These are phyloP conservation scores for Sminthopsis crassicaudata DNA, from an alignment of 2,113 vertebrate genomes.

Conservation along the genomic window DNA sequence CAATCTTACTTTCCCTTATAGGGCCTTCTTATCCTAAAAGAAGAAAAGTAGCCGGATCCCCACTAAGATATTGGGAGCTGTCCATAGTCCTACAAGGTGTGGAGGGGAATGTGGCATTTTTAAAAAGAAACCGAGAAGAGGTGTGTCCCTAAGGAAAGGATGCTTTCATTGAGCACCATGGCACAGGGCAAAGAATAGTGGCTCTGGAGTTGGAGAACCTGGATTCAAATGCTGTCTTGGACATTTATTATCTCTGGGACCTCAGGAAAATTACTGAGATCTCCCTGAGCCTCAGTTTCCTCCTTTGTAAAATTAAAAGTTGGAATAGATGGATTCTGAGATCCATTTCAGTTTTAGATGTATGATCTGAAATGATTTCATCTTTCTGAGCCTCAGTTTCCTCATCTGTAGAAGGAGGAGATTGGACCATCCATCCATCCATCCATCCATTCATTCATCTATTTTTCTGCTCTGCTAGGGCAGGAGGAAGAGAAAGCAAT, in stretches of 20 bases:
- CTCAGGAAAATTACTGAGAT: background rate
- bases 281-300: background rate
- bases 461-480: background rate
- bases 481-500: background rate
- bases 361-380: background rate
- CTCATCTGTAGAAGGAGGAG: background rate
- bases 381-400: background rate
- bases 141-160: background rate
- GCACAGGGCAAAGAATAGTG: background rate
- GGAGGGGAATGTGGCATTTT: background rate
- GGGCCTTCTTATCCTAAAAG: background rate
- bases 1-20: background rate
- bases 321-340: background rate
- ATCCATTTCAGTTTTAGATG: background rate
- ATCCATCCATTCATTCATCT: background rate
- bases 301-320: background rate
- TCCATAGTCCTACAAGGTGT: background rate
- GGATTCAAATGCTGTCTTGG: background rate
- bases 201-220: background rate
- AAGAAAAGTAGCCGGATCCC: background rate
- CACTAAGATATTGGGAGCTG: background rate
- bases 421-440: background rate
- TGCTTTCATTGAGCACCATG: background rate
- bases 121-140: background rate
- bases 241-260: background rate